Evolutionary conservation across 2,888 invertebrate species (phyloP).

Genomic region (Drosophila kanekoi): DNA sequence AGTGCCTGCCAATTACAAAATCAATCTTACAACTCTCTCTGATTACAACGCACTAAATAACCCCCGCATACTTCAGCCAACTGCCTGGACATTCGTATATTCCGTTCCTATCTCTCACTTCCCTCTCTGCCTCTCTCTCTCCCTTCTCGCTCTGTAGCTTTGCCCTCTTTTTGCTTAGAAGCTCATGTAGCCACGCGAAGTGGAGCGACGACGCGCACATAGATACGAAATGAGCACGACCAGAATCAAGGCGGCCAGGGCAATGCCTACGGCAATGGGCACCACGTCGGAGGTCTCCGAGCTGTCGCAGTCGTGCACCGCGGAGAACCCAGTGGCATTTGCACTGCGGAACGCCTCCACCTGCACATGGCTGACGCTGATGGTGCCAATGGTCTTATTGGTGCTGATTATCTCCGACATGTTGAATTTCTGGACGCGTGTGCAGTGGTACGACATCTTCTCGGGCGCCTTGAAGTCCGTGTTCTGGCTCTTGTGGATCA

Average conservation of each 20-base stretch:
- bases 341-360: constrained; percentile 90
- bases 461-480: constrained; percentile 87
- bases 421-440: constrained; percentile 87
- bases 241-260: constrained; percentile 90
- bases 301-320: constrained; percentile 90
- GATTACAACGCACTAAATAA: constrained; percentile 50
- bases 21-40: constrained; percentile 80
- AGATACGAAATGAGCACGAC: constrained; percentile 97
- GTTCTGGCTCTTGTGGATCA: constrained; percentile 85
- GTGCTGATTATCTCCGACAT: constrained; percentile 84
- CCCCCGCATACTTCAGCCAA: constrained; percentile 1
- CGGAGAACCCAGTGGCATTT: constrained; percentile 87
- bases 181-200: constrained; percentile 90
- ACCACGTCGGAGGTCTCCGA: constrained; percentile 94
- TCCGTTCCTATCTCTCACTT: background rate
- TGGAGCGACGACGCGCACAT: constrained; percentile 94
- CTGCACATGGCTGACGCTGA: constrained; percentile 88
- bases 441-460: constrained; percentile 91
- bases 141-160: background rate
- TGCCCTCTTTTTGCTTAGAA: constrained; percentile 46
- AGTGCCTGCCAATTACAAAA: constrained; percentile 73
- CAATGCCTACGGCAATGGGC: constrained; percentile 98
- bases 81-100: constrained; percentile 16
- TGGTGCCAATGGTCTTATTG: constrained; percentile 83
- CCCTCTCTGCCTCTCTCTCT: background rate